Base-by-base conservation (phyloP, 37 sponge, comb jelly and placozoan species). In the Diacarnus erythraeanus region DNA sequence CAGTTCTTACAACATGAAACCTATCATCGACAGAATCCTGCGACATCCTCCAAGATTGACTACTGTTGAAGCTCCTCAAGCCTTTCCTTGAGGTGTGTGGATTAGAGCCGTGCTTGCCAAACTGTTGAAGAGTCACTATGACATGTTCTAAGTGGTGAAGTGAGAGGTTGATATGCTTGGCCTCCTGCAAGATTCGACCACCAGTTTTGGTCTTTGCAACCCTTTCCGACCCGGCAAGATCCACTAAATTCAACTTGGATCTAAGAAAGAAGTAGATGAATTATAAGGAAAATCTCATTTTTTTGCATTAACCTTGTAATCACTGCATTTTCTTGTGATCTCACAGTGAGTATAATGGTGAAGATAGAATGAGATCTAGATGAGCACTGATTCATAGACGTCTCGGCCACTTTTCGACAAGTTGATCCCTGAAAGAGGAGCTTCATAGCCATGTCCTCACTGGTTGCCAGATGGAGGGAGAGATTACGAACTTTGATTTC, bases 61-160 rank as follows among this genome's bases (percentile, higher is more conserved):
- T n/a, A 5, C 27, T 60, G 23, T 5, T 21, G 26, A 6, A 5
- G 4, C 61, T 60, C 61, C 27, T 60, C 9, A 5, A 5, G 3
- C 61, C 22, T 4, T 17, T 17, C 61, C 61, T 25, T 54, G 56
- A 54, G 17, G 56, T 20, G 56, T 54, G 56, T 26, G 61, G 61
- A 60, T 3, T 21, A 4, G 22, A 17, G 26, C 61, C 22, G 61
- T 4, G 22, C n/a, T 25, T 6, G 61, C 22, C 22, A 17, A 60
- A 74, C 38, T 83, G 75, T 64, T 95, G 96, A 0, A 95, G 87
- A 0, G 79, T 44, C 26, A 95, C 87, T 27, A 95, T 95, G 41
- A 95, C 96, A 33, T 95, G 96, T 38, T 95, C 96, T 26, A 95
- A 73, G 61, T 93, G 83, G 79, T 95, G 93, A 8, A 95, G 85